A percentile compares a stretch with the other conserved stretches of the same genome.
Evolutionary conservation across 2,113 vertebrate genomes (phyloP).

Genomic region (Rhodinocichla rosea): DNA sequence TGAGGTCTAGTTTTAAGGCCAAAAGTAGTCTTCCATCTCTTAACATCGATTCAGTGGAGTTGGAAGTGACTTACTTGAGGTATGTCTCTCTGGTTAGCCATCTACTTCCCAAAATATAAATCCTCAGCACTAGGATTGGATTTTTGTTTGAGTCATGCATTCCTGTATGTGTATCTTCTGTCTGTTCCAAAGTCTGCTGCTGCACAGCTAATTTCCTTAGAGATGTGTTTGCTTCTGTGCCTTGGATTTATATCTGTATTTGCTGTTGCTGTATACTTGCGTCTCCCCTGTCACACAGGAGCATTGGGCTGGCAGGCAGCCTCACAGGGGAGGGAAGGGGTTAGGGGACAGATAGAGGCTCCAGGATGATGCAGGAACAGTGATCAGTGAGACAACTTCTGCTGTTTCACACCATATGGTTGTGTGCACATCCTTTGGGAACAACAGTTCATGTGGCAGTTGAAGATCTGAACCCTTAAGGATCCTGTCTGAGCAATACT

Average conservation of each 20-base stretch:
- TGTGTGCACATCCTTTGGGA: neutral
- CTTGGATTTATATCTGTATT: neutral
- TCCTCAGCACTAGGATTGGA: neutral
- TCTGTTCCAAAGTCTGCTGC: constrained; percentile 31
- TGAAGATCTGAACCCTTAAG: neutral
- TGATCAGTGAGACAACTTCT: neutral
- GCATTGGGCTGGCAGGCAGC: neutral
- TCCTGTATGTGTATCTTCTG: neutral
- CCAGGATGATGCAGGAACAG: neutral
- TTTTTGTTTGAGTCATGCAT: constrained; percentile 3
- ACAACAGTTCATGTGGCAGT: neutral
- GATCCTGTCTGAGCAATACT: neutral
- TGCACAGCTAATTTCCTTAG: neutral
- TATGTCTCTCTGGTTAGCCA: neutral
- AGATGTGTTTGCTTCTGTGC: neutral
- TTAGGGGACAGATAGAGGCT: neutral
- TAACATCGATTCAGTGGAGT: neutral
- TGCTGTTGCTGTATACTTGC: neutral
- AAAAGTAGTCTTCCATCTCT: neutral
- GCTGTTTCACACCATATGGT: neutral
- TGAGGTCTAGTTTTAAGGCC: neutral
- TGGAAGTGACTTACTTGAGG: neutral
- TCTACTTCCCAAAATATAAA: neutral
- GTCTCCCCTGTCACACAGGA: neutral
- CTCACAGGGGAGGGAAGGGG: neutral